These are phyloP conservation scores for Zoanthus solanderi DNA, from an alignment of 92 coral and sea anemone genomes.

Conservation along the genomic window DNA sequence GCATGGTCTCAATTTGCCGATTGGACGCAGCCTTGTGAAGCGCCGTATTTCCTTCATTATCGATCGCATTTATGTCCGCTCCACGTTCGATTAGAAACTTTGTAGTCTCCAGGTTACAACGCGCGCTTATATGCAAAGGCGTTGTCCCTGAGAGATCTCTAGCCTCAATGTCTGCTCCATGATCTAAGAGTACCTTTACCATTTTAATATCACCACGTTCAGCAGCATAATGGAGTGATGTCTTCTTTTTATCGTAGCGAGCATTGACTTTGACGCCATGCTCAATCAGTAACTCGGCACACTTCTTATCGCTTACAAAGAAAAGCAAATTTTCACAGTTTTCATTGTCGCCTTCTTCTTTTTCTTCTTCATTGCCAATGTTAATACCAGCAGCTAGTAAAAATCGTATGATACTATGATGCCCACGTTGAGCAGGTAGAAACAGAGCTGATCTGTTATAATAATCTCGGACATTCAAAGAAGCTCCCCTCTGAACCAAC, in stretches of 20 bases:
- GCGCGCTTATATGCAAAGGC: slow-evolving; percentile 41
- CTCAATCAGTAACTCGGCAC: slow-evolving; percentile 37
- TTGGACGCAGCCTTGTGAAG: slow-evolving; percentile 42
- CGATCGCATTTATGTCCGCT: slow-evolving; percentile 29
- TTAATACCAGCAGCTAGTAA: slow-evolving; percentile 26
- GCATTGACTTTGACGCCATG: slow-evolving; percentile 19
- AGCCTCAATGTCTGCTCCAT: slow-evolving; percentile 44
- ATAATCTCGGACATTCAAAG: slow-evolving; percentile 18
- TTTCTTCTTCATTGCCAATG: background rate
- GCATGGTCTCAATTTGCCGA: slow-evolving; percentile 35
- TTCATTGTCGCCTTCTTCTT: slow-evolving; percentile 10
- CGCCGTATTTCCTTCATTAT: slow-evolving; percentile 17
- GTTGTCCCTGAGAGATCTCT: slow-evolving; percentile 29
- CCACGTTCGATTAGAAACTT: slow-evolving; percentile 39
- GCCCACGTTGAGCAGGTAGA: slow-evolving; percentile 40
- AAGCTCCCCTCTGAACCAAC: slow-evolving; percentile 36
- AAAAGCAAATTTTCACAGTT: slow-evolving; percentile 30
- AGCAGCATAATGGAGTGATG: slow-evolving; percentile 38
- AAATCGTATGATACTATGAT: slow-evolving; percentile 12
- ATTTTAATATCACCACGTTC: slow-evolving; percentile 47
- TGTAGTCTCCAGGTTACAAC: slow-evolving; percentile 21
- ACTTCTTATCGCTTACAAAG: slow-evolving; percentile 37
- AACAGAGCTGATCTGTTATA: slow-evolving; percentile 40
- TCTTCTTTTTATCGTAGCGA: slow-evolving; percentile 38
- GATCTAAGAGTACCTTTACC: slow-evolving; percentile 34